Evolutionary conservation across 2,888 invertebrate species (phyloP).

Genomic region (Cerastoderma edule): DNA sequence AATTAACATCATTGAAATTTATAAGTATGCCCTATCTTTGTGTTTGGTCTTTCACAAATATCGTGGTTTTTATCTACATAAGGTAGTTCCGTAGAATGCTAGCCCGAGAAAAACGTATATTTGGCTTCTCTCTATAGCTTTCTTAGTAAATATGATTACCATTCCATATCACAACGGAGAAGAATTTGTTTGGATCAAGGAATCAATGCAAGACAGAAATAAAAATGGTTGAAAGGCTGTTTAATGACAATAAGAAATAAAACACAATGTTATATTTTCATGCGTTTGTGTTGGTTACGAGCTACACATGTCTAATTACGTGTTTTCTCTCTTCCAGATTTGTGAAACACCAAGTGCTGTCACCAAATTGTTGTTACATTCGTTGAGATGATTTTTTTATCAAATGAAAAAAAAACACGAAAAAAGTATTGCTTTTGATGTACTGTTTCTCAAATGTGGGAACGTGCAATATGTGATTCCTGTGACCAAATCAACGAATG

Average conservation of each 20-base stretch:
- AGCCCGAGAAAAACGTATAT: too few relatives aligned
- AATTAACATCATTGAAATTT: too few relatives aligned
- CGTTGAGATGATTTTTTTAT: neutral
- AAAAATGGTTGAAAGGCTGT: neutral
- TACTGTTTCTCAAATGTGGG: neutral
- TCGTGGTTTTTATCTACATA: too few relatives aligned
- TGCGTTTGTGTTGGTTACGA: neutral
- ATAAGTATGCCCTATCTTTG: too few relatives aligned
- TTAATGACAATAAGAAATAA: neutral
- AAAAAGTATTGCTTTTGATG: neutral
- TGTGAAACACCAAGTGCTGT: neutral
- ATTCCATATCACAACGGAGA: too few relatives aligned
- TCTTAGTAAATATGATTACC: too few relatives aligned
- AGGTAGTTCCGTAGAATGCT: too few relatives aligned
- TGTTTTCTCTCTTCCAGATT: neutral
- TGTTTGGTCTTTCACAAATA: too few relatives aligned
- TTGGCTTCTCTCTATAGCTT: too few relatives aligned
- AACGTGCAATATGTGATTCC: slow-evolving; percentile 17
- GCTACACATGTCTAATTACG: neutral
- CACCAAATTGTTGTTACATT: neutral
- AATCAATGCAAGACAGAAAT: neutral
- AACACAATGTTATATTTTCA: neutral
- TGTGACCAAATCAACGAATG: too few relatives aligned
- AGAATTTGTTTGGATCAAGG: too few relatives aligned
- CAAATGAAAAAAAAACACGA: neutral